Evolutionary conservation across 2,797 vertebrate species (phyloP).

Genomic region (Eidolon dupreanum): DNA sequence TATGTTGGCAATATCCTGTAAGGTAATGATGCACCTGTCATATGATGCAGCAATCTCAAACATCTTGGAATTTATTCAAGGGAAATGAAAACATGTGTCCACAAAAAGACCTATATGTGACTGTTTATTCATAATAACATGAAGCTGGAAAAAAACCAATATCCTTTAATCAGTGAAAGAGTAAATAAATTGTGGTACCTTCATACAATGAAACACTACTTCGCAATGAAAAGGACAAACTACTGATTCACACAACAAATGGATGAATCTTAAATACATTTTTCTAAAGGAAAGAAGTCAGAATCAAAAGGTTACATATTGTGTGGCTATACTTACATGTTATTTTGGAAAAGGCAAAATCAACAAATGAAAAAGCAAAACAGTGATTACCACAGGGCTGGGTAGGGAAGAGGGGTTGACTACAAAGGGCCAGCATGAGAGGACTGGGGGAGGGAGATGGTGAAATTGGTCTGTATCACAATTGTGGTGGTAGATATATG

Average conservation of each 20-base stretch:
- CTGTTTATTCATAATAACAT: neutral
- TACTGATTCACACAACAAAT: neutral
- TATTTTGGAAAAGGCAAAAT: neutral
- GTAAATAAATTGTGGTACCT: neutral
- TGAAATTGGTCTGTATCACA: neutral
- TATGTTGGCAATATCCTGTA: neutral
- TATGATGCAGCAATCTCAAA: neutral
- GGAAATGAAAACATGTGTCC: neutral
- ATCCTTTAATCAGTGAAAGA: neutral
- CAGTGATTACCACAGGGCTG: neutral
- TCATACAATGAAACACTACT: neutral
- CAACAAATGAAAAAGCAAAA: neutral
- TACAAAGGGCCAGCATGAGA: neutral
- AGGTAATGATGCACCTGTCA: neutral
- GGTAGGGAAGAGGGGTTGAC: neutral
- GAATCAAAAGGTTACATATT: neutral
- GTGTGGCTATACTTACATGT: neutral
- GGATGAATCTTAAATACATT: neutral
- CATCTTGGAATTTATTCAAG: neutral
- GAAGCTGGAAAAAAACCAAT: neutral
- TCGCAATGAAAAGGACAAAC: neutral
- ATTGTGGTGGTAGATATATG: neutral
- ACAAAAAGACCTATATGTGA: neutral
- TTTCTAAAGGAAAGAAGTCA: neutral
- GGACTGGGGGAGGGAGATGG: accelerated